Evolutionary conservation across 37 sponge, comb jelly and placozoan genomes (phyloP).

Genomic region (Beroe ovata): DNA sequence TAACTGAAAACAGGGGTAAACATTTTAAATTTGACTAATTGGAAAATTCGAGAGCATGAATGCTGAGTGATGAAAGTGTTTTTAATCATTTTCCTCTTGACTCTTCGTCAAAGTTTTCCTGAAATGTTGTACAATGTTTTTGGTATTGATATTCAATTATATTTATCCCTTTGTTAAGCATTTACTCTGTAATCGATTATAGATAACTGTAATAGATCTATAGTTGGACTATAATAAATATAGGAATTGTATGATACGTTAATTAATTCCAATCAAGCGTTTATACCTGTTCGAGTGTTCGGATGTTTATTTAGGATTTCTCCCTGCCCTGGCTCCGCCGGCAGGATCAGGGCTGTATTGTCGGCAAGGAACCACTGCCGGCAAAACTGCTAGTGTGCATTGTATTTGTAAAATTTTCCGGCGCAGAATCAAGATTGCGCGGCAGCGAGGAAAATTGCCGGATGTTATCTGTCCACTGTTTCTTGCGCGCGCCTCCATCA

Average conservation of each 20-base stretch:
- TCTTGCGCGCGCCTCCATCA: too few species aligned
- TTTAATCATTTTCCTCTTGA: neutral
- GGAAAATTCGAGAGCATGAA: neutral
- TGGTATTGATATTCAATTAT: neutral
- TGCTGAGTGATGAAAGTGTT: neutral
- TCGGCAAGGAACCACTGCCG: too few species aligned
- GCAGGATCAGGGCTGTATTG: too few species aligned
- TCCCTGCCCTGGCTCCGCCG: too few species aligned
- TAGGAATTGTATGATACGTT: slow-evolving; percentile 42
- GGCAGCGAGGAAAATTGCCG: too few species aligned
- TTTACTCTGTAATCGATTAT: neutral
- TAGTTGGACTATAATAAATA: neutral
- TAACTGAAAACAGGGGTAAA: neutral
- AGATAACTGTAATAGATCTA: neutral
- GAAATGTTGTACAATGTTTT: too few species aligned
- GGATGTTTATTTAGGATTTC: too few species aligned
- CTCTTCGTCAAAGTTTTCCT: too few species aligned
- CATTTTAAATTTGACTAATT: neutral
- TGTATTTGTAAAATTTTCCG: too few species aligned
- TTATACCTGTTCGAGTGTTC: neutral
- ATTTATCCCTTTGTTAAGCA: neutral
- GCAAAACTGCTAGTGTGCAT: too few species aligned
- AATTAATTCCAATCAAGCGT: slow-evolving; percentile 3
- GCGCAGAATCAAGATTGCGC: too few species aligned
- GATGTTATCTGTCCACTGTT: too few species aligned